Evolutionary conservation across 2,113 vertebrate species (phyloP), one percentile per base, ranked within the genome.

Genomic region (Mirza zaza): DNA sequence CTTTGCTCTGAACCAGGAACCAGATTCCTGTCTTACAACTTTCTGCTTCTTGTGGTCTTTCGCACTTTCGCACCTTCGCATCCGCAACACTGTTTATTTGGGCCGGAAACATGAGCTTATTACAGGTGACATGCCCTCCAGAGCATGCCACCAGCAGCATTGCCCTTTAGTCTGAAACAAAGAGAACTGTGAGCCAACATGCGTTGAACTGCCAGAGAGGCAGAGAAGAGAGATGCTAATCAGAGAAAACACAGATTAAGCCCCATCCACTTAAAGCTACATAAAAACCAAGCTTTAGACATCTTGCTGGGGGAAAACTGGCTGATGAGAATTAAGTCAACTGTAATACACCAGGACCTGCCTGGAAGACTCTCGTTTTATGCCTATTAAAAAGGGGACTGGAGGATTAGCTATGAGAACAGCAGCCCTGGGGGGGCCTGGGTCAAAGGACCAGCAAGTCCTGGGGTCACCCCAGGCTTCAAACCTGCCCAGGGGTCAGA

Each of bases 291-390:
- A 89, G 70, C 20, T 50, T 39, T 4, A 65, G 85, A 36, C 55
- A 52, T 42, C 85, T 87, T 20, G 36, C 67, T 61, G 32, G 80
- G 79, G 92, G 92, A 39, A 36, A 67, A 36, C 59, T 11, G 15
- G 0, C 90, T 29, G 25, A 81, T 2, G 52, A 65, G 68, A 90
- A 55, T 55, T 13, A 29, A 61, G 57, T 52, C 81, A n/a, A 42
- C 55, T 32, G 57, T 3, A 71, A 80, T 4, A 18, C 61, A 15
- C 36, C 27, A 17, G 0, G 32, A n/a, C 32, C 14, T 23, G 52
- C 32, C 84, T 50, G 32, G 57, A 90, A 86, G 94, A 93, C 89
- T 94, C 89, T 90, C 4, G 2, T 48, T 81, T 87, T 42, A 21
- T 61, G 48, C 76, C 96, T 77, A 84, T 45, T 94, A 79, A 89